Evolutionary conservation across 2,113 vertebrate species (phyloP).

Genomic region (Calidris pugnax): DNA sequence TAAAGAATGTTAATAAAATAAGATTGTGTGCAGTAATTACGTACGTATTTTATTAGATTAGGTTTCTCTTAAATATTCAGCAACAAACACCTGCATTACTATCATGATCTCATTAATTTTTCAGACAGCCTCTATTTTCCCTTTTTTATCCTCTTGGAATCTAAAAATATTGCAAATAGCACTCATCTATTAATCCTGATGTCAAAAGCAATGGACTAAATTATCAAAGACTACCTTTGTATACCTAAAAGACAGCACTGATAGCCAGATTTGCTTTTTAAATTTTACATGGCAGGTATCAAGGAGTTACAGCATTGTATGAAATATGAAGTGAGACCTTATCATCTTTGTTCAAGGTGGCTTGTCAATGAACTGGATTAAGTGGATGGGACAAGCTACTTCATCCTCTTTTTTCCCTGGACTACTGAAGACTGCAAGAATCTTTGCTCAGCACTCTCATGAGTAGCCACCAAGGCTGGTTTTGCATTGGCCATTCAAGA

Average conservation of each 20-base stretch:
- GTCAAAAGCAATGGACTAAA: background rate
- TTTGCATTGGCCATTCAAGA: background rate
- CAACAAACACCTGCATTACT: background rate
- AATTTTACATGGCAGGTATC: background rate
- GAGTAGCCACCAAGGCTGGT: background rate
- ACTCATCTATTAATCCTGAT: background rate
- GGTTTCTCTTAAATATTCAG: background rate
- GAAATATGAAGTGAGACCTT: background rate
- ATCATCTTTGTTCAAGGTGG: background rate
- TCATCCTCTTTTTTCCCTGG: background rate
- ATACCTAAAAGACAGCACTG: background rate
- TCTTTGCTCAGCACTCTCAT: background rate
- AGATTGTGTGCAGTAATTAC: background rate
- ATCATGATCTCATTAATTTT: background rate
- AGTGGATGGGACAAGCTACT: background rate
- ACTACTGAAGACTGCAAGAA: background rate
- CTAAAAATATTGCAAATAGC: background rate
- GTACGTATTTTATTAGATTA: background rate
- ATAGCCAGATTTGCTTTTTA: background rate
- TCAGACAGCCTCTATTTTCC: background rate
- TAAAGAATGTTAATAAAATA: background rate
- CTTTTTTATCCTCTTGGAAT: background rate
- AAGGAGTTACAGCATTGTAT: background rate
- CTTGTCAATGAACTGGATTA: background rate
- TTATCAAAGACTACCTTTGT: background rate